Base-by-base conservation (phyloP, 1,140 invertebrate species). In the Drosophila paulistorum region DNA sequence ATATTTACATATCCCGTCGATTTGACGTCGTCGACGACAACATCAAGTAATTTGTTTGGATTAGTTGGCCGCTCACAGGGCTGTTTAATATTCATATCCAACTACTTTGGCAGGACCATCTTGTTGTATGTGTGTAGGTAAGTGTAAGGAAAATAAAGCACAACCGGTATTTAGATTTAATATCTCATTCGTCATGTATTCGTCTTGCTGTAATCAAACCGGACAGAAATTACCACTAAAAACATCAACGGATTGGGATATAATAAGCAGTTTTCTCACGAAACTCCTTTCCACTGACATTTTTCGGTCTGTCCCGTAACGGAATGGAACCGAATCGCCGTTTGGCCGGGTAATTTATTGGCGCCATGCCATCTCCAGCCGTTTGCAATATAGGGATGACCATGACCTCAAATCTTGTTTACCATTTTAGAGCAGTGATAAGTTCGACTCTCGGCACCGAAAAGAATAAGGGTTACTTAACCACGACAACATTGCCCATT, bases 231-330 rank as follows among this genome's bases (percentile, higher is more conserved):
- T 61, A 73, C 68, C 69, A 63, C 48, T 30, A 74, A 79, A 73
- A 83, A 74, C 60, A 71, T 23, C 70, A 58, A 39, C 51, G 67
- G 81, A 74, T 84, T 80, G 80, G 81, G 81, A 77, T 51, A 80
- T 71, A 80, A 80, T 77, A 77, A 55, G 54, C 65, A 63, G 57
- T 80, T 84, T 84, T 84, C 81, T 84, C 81, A 84, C 81, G 81
- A 78, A 74, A 68, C 70, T 39, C 33, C 65, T 65, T 65, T 62
- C 70, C 68, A 60, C 39, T 45, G 37, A 39, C 59, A 57, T 41
- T 54, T 26, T 39, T 17, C 55, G 30, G 7, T 55, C 45, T 81
- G 74, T 76, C 70, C 74, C 73, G 62, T 81, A 84, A 79, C 76
- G 81, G 81, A 84, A 79, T 72, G 81, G 76, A 84, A 73, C 45